Evolutionary conservation across 1,140 invertebrate genomes (phyloP).

Genomic region (Paraescarpia echinospica): DNA sequence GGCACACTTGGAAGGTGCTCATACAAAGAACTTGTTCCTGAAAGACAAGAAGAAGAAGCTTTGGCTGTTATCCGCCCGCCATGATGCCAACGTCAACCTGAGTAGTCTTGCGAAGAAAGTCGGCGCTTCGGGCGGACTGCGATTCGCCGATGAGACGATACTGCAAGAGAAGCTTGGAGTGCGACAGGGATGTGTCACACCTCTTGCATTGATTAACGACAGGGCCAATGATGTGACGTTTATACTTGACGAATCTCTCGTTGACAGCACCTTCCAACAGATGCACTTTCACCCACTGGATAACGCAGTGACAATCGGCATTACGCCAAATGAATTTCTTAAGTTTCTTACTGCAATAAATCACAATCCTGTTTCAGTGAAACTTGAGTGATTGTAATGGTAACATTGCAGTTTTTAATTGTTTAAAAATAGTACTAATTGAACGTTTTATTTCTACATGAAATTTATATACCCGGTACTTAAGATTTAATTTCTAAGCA

Average conservation of each 20-base stretch:
- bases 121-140: constrained; percentile 48
- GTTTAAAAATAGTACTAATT: not conserved
- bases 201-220: constrained; percentile 57
- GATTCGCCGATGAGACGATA: constrained; percentile 53
- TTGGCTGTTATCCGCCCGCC: constrained; percentile 53
- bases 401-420: not conserved
- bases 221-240: constrained; percentile 48
- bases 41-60: constrained; percentile 58
- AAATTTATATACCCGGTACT: too few species aligned
- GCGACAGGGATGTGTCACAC: constrained; percentile 53
- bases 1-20: constrained; percentile 43
- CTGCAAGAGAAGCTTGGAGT: constrained; percentile 53
- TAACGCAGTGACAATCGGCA: constrained; percentile 49
- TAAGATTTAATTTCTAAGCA: too few species aligned
- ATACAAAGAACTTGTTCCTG: constrained; percentile 57
- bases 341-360: constrained; percentile 42
- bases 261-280: constrained; percentile 36
- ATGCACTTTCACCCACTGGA: constrained; percentile 56
- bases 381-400: not conserved
- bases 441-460: too few species aligned
- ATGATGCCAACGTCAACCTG: constrained; percentile 52
- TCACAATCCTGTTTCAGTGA: not conserved
- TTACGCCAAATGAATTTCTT: constrained; percentile 44
- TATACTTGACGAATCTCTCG: constrained; percentile 45
- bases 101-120: constrained; percentile 52